Base-by-base conservation (phyloP, 2,797 vertebrate genomes). In the Adelosebastes latens region DNA sequence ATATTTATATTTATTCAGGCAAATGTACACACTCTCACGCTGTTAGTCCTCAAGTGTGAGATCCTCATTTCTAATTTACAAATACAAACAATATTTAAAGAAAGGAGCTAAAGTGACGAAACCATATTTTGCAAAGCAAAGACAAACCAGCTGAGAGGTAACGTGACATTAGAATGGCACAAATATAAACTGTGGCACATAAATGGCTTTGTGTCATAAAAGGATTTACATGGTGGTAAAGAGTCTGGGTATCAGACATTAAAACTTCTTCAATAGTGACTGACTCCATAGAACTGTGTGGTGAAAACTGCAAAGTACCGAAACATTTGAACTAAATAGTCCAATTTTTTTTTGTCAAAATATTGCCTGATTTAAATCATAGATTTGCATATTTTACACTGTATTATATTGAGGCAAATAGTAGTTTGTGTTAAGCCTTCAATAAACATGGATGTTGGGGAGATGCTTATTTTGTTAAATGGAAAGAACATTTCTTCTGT, bases 1-100 rank as follows among this genome's bases (percentile, higher is more conserved):
- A 80, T 77, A 82, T 84, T 82, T 63, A 79, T 76, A 25, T 90
- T 87, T 92, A 91, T 88, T 92, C 31, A 90, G 52, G 63, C 55
- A 77, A 82, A 79, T 67, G 42, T 81, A 82, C 65, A 88, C 49
- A 83, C 52, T 67, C 61, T 74, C 56, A 78, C 59, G 16, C 59
- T 4, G 29, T 82, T 70, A 78, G 59, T 64, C 36, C 32, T 79
- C 20, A 75, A 55, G 27, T 75, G 77, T 80, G 77, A 82, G 24
- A 82, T 65, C 4, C 1, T 9, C 34, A 39, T 75, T 71, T 78
- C 46, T 73, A 77, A 67, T 68, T 60, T 72, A 89, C 67, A 89
- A 82, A 76, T 69, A 63, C 49, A 80, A 85, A 86, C 73, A 73
- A 62, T 70, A 68, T 46, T 73, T 29, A 61, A 81, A 70, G 16